Base-by-base conservation (phyloP, 2,113 vertebrate species). In the Rhynchopsitta pachyrhyncha region DNA sequence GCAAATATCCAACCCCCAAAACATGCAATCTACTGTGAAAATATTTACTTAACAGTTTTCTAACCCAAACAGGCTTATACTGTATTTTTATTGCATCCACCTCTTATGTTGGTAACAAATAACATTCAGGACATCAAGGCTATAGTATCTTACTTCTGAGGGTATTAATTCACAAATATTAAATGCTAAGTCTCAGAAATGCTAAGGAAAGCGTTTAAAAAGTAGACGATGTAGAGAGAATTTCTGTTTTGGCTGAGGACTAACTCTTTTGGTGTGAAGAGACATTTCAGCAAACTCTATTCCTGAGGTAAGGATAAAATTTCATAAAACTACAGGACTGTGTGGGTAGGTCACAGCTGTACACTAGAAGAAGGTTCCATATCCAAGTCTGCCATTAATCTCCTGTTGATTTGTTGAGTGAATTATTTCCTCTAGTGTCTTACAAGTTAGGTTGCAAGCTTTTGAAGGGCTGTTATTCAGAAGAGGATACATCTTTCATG, bases 41-140 rank as follows among this genome's bases (percentile, higher is more conserved):
- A 94, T 90, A 92, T 75, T 95, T 93, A 77, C 29, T 23, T 53
- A 95, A 37, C 57, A 84, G 39, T 88, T 78, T 90, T 64, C 74
- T 74, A 35, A 35, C 20, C 12, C 42, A 60, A 59, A 68, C 6
- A 55, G 39, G 67, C 50, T 78, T 71, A 39, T 63, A 70, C 7
- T 75, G 27, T 80, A 42, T 67, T 91, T 86, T 88, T 62, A 77
- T 53, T 35, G 67, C 13, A 83, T 52, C 29, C 53, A 44, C 31
- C 11, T 70, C 53, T 86, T 82, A 76, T 1, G 0, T 6, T 70
- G 49, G 17, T 33, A 70, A 70, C 8, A 74, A 82, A 23, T 42
- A 88, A 62, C n/a, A 80, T 52, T 78, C 2, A 22, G 85, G 49
- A 66, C 23, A 70, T 27, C 13, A 25, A 86, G 24, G 29, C 47